Conservation (phyloP, 2,113 vertebrate species). For the Rafetus swinhoei region DNA sequence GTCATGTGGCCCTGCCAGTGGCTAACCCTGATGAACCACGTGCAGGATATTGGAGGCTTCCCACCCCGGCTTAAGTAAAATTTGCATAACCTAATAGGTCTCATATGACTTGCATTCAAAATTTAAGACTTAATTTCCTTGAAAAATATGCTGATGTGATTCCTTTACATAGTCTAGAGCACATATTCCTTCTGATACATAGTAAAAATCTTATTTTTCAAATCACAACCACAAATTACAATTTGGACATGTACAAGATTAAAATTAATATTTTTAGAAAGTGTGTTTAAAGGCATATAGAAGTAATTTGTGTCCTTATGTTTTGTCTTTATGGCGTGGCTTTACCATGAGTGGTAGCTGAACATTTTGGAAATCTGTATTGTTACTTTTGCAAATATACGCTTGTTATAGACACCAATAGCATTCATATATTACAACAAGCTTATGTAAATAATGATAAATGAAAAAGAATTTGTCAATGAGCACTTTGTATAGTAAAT, state of each 20-base stretch:
- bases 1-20: too few relatives aligned
- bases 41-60: too few relatives aligned
- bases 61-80: slow-evolving; percentile 19
- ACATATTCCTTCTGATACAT: slow-evolving; percentile 39
- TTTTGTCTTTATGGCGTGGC: not conserved
- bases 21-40: too few relatives aligned
- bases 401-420: not conserved
- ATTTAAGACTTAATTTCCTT: slow-evolving; percentile 38
- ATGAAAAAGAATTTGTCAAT: not conserved
- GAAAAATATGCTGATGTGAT: slow-evolving; percentile 27
- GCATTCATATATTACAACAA: fast-evolving
- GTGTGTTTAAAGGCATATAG: not conserved
- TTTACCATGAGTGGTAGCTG: not conserved
- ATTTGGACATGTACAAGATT: not conserved
- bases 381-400: not conserved
- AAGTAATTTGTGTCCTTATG: not conserved
- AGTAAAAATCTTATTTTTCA: slow-evolving; percentile 52
- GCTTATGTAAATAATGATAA: not conserved
- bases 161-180: not conserved
- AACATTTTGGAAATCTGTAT: not conserved
- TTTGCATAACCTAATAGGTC: slow-evolving; percentile 14
- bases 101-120: slow-evolving; percentile 14
- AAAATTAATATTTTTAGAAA: not conserved
- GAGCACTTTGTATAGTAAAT: not conserved
- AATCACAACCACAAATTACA: slow-evolving; percentile 29